Evolutionary conservation across 2,113 vertebrate species (phyloP).

Genomic region (Pogona vitticeps): DNA sequence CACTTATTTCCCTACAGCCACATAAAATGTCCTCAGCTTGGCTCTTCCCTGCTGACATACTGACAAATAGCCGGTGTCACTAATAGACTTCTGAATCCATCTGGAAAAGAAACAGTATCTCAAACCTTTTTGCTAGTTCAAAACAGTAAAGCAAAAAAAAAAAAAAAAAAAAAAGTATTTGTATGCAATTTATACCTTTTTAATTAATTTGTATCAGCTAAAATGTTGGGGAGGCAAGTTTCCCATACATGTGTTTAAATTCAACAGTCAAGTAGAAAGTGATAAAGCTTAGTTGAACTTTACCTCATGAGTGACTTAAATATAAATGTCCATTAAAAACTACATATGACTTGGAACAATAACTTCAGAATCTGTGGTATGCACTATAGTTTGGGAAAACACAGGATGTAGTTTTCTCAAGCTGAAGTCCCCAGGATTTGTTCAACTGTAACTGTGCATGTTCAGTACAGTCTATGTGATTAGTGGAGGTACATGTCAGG

Average conservation of each 20-base stretch:
- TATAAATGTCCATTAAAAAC: not conserved
- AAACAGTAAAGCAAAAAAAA: not conserved
- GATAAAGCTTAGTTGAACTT: not conserved
- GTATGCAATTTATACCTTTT: not conserved
- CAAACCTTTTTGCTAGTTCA: not conserved
- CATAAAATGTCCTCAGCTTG: slow-evolving; percentile 14
- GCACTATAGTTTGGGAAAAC: not conserved
- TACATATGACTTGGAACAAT: not conserved
- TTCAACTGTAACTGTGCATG: not conserved
- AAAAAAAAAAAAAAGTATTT: not conserved
- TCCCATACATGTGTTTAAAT: no score
- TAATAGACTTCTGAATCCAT: slow-evolving; percentile 1
- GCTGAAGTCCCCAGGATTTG: no score
- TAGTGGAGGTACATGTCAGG: no score
- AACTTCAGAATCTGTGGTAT: not conserved
- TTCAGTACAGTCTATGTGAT: not conserved
- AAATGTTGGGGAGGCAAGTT: not conserved
- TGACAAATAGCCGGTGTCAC: slow-evolving; percentile 17
- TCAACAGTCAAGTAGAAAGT: not conserved
- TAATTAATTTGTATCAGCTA: not conserved
- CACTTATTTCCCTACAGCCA: not conserved
- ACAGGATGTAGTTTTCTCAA: not conserved
- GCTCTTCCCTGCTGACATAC: slow-evolving; percentile 6
- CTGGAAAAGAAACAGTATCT: not conserved
- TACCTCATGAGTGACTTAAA: not conserved